phyloP scores from a whole-genome alignment of 2,888 invertebrate genomes.

The Drosophila lutescens region DNA sequence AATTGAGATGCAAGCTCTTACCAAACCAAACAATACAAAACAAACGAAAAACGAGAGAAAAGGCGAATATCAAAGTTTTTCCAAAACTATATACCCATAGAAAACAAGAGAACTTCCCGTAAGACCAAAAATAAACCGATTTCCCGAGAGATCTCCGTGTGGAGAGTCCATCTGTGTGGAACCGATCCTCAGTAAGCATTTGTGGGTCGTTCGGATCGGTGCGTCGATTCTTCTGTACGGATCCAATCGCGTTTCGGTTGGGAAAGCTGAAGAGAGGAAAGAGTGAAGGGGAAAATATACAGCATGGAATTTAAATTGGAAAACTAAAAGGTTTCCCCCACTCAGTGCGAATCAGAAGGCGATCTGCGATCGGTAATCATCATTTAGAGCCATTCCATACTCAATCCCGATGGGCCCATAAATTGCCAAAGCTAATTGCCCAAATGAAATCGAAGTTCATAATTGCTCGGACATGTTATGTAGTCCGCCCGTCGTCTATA shows the following conservation, averaged over 20 bases:
- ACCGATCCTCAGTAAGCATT: constrained; percentile 29
- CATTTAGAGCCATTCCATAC: constrained; percentile 8
- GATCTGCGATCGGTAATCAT: constrained; percentile 31
- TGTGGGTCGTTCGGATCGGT: constrained; percentile 40
- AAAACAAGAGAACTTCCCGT: constrained; percentile 36
- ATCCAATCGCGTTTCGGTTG: neutral
- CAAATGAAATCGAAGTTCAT: constrained; percentile 45
- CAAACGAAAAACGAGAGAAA: constrained; percentile 33
- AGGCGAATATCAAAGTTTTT: constrained; percentile 40
- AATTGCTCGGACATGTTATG: constrained; percentile 59
- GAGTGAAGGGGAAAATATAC: constrained; percentile 8
- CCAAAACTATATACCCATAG: constrained; percentile 51
- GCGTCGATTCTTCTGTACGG: constrained; percentile 26
- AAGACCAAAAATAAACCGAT: constrained; percentile 41
- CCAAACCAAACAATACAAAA: constrained; percentile 52
- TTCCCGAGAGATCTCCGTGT: constrained; percentile 35
- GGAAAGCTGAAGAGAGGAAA: neutral
- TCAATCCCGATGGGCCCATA: constrained; percentile 13
- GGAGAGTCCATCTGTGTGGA: constrained; percentile 20
- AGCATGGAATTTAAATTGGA: constrained; percentile 41
- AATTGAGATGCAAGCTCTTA: constrained; percentile 30
- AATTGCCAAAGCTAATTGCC: constrained; percentile 28
- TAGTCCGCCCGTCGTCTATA: constrained; percentile 32
- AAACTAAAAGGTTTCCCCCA: constrained; percentile 28
- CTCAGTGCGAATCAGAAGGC: constrained; percentile 32